Evolutionary conservation across 2,113 vertebrate genomes (phyloP), one percentile per base, ranked within the genome.

Genomic region (Uria aalge): DNA sequence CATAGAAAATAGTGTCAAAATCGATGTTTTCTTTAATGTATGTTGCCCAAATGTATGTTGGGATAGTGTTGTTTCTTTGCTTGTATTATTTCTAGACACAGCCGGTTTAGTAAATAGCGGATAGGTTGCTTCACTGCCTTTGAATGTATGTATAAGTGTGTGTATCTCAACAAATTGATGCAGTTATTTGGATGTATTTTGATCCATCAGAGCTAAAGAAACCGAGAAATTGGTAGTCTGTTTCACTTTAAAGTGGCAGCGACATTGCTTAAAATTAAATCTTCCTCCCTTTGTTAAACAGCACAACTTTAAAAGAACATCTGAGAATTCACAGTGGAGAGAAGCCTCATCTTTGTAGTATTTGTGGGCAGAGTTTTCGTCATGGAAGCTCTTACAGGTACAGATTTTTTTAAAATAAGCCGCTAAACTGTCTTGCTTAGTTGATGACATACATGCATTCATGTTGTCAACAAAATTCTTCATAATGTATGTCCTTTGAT

Each of bases 321-420:
- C 87, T 99, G 97, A 98, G 99, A 97, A 99, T 99, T 96, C 99
- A 99, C 96, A 99, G 99, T 72, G 99, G 99, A 93, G 99, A 99
- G 94, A 99, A 99, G 56, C 99, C 99, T 96, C 99, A 99, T 92
- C 98, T 99, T 38, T 99, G 99, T 91, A 99, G 99, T 93, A 99
- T 99, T 94, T 99, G 99, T 90, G 99, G 99, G 20, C 99, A 99
- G 90, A 99, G 99, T 97, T 99, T 99, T 97, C 99, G 99, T 62
- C 99, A 99, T 56, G 99, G 99, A 89, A 99, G 99, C 94, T 99
- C 99, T 24, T 99, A 99, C 97, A 99, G 99, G 99, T 99, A 93
- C 73, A 43, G 40, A 36, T 67, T 75, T 84, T 85, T 91, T 43
- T 71, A 67, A 50, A 62, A 64, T 63, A 40, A 78, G 8, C 57